Evolutionary conservation across 2,113 vertebrate genomes (phyloP).

Genomic region (Limanda limanda): DNA sequence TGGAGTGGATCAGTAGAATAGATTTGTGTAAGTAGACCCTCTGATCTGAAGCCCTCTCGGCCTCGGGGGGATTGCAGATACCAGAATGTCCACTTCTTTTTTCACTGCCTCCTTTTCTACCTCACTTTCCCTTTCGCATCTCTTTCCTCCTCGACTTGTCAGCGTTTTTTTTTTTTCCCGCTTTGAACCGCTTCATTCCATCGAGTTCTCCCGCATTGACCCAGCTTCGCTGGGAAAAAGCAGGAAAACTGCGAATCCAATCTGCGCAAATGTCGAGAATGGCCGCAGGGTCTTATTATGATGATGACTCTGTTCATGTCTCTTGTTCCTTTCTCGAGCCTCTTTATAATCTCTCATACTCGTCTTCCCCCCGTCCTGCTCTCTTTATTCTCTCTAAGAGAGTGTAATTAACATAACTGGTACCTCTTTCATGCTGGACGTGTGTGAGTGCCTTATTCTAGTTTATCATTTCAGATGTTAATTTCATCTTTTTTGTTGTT

Average conservation of each 20-base stretch:
- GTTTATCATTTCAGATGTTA: conserved; percentile 66
- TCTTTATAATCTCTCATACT: conserved; percentile 32
- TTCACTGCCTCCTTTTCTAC: conserved; percentile 12
- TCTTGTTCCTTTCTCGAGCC: conserved; percentile 33
- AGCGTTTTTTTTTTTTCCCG: conserved; percentile 16
- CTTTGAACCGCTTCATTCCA: conserved; percentile 55
- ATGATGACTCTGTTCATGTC: conserved; percentile 51
- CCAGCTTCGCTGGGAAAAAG: conserved; percentile 24
- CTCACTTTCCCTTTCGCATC: neutral
- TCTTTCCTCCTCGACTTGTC: conserved; percentile 9
- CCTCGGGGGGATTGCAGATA: conserved; percentile 63
- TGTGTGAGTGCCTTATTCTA: conserved; percentile 31
- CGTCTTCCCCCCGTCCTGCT: neutral
- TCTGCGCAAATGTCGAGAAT: conserved; percentile 27
- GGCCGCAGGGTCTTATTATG: conserved; percentile 61
- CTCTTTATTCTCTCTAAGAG: conserved; percentile 60
- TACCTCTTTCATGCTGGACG: conserved; percentile 57
- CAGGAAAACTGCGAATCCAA: conserved; percentile 48
- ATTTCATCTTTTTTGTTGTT: conserved; percentile 64
- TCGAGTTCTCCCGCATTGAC: conserved; percentile 24
- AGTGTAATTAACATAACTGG: conserved; percentile 68
- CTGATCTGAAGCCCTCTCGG: conserved; percentile 68
- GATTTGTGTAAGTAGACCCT: conserved; percentile 70
- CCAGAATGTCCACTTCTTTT: conserved; percentile 40
- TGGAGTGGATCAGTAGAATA: conserved; percentile 50